Evolutionary conservation across 2,113 vertebrate species (phyloP).

Genomic region (Apus apus): DNA sequence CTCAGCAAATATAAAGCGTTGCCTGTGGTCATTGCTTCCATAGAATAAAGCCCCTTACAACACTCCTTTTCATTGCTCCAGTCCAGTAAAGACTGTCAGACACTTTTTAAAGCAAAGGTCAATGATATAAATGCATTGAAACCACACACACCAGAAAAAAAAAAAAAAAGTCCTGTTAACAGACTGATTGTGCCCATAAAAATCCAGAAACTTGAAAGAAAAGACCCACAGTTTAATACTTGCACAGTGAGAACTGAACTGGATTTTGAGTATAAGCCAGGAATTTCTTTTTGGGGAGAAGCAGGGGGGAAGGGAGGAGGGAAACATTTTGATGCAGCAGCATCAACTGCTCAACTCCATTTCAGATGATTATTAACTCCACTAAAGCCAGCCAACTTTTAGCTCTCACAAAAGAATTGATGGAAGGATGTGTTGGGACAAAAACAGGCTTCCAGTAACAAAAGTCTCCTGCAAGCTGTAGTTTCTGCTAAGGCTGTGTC

Average conservation of each 20-base stretch:
- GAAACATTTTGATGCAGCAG: slow-evolving; percentile 47
- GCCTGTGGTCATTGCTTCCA: slow-evolving; percentile 74
- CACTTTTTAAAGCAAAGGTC: slow-evolving; percentile 77
- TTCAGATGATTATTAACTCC: slow-evolving; percentile 43
- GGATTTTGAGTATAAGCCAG: slow-evolving; percentile 37
- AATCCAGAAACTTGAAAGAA: slow-evolving; percentile 62
- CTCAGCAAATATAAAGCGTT: slow-evolving; percentile 75
- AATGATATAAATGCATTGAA: slow-evolving; percentile 69
- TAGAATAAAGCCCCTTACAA: slow-evolving; percentile 74
- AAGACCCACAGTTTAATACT: slow-evolving; percentile 62
- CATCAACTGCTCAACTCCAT: slow-evolving; percentile 12
- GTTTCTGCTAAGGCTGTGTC: not conserved
- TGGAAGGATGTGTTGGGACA: not conserved
- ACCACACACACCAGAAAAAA: not conserved
- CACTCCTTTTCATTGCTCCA: slow-evolving; percentile 69
- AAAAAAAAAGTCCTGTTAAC: slow-evolving; percentile 55
- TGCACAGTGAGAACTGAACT: slow-evolving; percentile 37
- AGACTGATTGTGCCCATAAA: slow-evolving; percentile 62
- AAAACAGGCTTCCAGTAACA: not conserved
- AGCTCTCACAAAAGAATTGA: not conserved
- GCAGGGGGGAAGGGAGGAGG: slow-evolving; percentile 3
- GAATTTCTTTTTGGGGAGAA: slow-evolving; percentile 50
- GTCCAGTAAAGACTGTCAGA: slow-evolving; percentile 60
- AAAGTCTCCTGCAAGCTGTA: not conserved
- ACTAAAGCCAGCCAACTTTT: not conserved